Percentiles rank a stretch among this genome's conserved stretches.
Conservation (phyloP, 2,113 vertebrate species). For the Datnioides undecimradiatus region DNA sequence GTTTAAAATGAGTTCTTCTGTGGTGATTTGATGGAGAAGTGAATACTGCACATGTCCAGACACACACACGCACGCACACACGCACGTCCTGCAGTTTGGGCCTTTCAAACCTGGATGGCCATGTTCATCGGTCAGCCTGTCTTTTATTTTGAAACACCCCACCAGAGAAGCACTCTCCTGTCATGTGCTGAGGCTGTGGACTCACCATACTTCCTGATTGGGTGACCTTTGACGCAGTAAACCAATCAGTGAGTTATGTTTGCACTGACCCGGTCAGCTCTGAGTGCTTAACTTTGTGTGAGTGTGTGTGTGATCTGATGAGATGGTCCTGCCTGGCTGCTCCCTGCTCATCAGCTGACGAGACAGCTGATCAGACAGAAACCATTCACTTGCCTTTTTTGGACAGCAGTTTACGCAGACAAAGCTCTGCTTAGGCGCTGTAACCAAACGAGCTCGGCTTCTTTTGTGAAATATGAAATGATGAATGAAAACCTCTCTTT, state of each 20-base stretch:
- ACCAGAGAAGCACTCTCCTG: not conserved
- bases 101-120: no score
- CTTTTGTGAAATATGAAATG: not conserved
- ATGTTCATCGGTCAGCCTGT: not conserved
- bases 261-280: no score
- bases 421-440: not conserved
- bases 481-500: no score
- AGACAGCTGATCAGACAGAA: not conserved
- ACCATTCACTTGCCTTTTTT: not conserved
- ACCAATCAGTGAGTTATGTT: not conserved
- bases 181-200: not conserved
- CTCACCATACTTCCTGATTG: not conserved
- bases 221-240: slow-evolving; percentile 10
- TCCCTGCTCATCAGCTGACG: not conserved
- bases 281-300: not conserved
- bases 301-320: not conserved
- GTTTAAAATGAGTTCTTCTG: not conserved
- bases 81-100: not conserved
- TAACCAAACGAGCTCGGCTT: not conserved
- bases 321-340: not conserved
- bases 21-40: not conserved
- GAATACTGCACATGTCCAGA: not conserved
- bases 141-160: slow-evolving; percentile 17
- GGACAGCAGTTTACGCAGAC: not conserved
- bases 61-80: not conserved